Base-by-base conservation (phyloP, 2,113 vertebrate species). In the Scomber colias region DNA sequence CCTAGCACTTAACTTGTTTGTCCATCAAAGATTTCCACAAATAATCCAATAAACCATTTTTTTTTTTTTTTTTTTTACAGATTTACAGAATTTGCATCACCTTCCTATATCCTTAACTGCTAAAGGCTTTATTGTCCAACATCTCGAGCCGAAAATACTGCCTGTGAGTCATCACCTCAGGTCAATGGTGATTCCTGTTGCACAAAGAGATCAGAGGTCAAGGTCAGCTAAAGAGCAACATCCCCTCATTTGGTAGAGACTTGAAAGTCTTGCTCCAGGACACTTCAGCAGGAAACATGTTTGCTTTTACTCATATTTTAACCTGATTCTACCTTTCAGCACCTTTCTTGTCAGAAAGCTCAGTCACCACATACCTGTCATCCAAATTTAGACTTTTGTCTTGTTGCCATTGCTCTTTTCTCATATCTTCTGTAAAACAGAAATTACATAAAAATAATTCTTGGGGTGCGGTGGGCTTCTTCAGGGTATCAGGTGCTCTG, bases 401-500 rank as follows among this genome's bases (percentile, higher is more conserved):
- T 50, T 2, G 3, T 71, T 35, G n/a, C 30, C 53, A 61, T 4
- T 40, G 5, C 9, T 63, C 53, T 60, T 71, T 27, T 72, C n/a
- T 60, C 44, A 30, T 53, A 21, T 44, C 27, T 17, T 1, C 35
- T 48, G 17, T 61, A 64, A 76, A 75, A 69, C 45, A 74, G 55
- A 84, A 71, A 86, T 79, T n/a, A 79, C 71, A 82, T 89, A 16
- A 73, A 27, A 81, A 81, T 78, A 74, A 82, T 87, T 91, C 65
- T 85, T 49, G 45, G 79, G 88, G 90, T 84, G 88, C 24, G 19
- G 73, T 30, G 50, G 78, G 85, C 82, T 79, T 87, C 82, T 86
- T 90, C 71, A 74, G 90, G 91, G 92, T 84, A 79, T 89, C 93
- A 94, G 93, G 90, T 94, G 93, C 89, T 89, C 46, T 49, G 75